Conservation (phyloP, 2,797 vertebrate species). For the Molossus alvarezi region DNA sequence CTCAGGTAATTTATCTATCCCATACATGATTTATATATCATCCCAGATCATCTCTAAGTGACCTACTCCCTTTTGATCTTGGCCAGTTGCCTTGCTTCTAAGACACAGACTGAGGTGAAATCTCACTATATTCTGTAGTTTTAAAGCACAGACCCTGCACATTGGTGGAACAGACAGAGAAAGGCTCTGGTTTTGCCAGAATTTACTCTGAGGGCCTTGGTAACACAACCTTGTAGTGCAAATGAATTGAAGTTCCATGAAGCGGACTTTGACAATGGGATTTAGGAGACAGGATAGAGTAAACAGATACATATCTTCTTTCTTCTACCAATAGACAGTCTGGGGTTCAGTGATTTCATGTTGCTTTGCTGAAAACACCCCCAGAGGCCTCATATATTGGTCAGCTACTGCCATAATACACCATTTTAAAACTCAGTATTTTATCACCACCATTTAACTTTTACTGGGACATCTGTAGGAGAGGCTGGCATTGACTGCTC, state of each 20-base stretch:
- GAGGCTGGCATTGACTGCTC: background rate
- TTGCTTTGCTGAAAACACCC: background rate
- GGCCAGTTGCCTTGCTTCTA: background rate
- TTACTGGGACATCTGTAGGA: background rate
- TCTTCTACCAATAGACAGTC: background rate
- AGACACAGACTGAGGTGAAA: background rate
- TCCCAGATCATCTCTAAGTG: background rate
- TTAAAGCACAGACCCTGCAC: background rate
- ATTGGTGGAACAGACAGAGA: background rate
- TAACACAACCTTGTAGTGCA: background rate
- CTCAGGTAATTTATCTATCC: rapidly evolving
- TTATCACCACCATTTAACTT: background rate
- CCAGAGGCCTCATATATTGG: background rate
- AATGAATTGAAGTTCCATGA: background rate
- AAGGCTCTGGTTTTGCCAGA: background rate
- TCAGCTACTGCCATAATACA: background rate
- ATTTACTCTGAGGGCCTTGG: background rate
- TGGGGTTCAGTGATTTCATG: background rate
- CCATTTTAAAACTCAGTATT: background rate
- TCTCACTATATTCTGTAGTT: background rate
- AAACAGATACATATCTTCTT: background rate
- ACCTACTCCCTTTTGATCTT: background rate
- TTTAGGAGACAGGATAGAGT: background rate
- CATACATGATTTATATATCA: background rate
- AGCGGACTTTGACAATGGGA: background rate